Evolutionary conservation across 92 coral and sea anemone species (phyloP).

Genomic region (Chrysogorgia sp.): DNA sequence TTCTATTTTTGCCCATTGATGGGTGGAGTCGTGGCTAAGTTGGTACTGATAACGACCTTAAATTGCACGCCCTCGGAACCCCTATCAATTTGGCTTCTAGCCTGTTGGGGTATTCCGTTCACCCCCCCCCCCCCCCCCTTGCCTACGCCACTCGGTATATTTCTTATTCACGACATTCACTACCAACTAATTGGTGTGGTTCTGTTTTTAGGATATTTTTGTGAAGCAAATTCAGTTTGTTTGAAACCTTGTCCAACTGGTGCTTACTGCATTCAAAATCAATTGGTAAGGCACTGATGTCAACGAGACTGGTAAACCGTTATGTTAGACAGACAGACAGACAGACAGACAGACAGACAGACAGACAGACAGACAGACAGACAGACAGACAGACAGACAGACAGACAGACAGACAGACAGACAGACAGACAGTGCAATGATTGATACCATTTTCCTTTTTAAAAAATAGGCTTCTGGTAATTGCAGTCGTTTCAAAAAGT

Average conservation of each 20-base stretch:
- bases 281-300: constrained; percentile 11
- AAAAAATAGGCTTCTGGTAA: not conserved
- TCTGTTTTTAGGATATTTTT: constrained; percentile 24
- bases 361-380: not conserved
- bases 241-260: constrained; percentile 66
- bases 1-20: too few relatives aligned
- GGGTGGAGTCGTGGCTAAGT: too few relatives aligned
- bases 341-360: too few relatives aligned
- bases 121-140: too few relatives aligned
- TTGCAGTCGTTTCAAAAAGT: constrained; percentile 39
- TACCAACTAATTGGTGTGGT: too few relatives aligned
- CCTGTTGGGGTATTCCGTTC: too few relatives aligned
- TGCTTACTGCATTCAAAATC: constrained; percentile 59
- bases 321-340: constrained; percentile 3
- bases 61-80: too few relatives aligned
- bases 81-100: too few relatives aligned
- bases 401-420: constrained; percentile 4
- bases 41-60: too few relatives aligned
- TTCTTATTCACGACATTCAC: too few relatives aligned
- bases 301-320: not conserved
- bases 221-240: constrained; percentile 16
- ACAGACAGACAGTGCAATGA: not conserved
- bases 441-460: not conserved
- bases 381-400: constrained; percentile 5
- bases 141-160: too few relatives aligned